Base-by-base conservation (phyloP, 2,113 vertebrate genomes). In the Eublepharis macularius region DNA sequence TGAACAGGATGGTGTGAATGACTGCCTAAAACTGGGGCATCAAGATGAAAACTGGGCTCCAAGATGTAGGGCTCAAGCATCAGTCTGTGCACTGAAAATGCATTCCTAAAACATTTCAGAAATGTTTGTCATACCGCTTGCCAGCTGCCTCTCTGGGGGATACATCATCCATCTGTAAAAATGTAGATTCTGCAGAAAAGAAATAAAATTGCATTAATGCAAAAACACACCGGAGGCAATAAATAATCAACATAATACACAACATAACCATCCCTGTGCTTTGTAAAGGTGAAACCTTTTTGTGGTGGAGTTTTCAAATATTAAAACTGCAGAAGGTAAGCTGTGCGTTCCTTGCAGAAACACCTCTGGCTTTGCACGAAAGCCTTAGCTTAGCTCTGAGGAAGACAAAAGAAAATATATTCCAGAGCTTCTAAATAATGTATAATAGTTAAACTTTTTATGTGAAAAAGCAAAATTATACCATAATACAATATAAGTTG, bases 241-340 rank as follows among this genome's bases (percentile, higher is more conserved):
- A 57, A 45, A 57, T 36, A 24, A 34, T 32, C 10, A 2, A 4
- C 39, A 41, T 69, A 39, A 57, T 39, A n/a, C 57, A 14, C 76
- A 79, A 75, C 17, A n/a, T 45, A 24, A 43, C 29, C 32, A 41
- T 17, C 29, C 54, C 41, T 78, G 43, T 51, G 12, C 80, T 86
- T 89, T 79, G 79, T 13, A 51, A 70, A 49, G 66, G 69, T 6
- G 70, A 84, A 82, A 66, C 16, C 29, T 75, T 68, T 54, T 74
- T 45, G 0, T 68, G 0, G 0, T 1, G 1, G 83, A 39, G 32
- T 49, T 89, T 0, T 0, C 32, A 26, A 3, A 29, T n/a, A 77
- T 82, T 73, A 81, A 75, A 81, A 90, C 87, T 69, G 86, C 66
- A 78, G 69, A 83, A 79, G 60, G 43, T 81, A 81, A 76, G 19